A percentile compares a stretch with the other conserved stretches of the same genome.
phyloP scores from a whole-genome alignment of 2,113 vertebrate genomes.

The Chaetops frenatus region DNA sequence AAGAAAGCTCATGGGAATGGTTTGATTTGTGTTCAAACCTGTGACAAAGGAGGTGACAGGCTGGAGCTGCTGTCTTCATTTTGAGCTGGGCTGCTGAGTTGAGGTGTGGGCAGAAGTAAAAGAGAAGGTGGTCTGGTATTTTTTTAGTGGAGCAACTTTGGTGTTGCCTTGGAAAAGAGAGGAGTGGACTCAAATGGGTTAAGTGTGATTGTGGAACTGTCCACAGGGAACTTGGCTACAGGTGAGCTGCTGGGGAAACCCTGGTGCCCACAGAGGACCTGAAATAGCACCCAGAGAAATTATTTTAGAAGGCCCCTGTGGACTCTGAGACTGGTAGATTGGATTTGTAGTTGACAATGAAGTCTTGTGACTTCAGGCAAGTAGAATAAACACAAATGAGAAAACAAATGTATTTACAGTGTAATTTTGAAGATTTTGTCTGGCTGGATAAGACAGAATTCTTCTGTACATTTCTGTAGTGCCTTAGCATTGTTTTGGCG shows the following conservation, averaged over 20 bases:
- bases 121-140: not conserved
- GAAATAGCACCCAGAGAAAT: not conserved
- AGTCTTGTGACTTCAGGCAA: not conserved
- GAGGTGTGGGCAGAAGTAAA: not conserved
- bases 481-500: not conserved
- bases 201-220: not conserved
- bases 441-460: not conserved
- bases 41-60: fast-evolving
- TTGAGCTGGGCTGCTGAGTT: not conserved
- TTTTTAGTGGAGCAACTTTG: not conserved
- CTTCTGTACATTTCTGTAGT: not conserved
- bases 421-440: not conserved
- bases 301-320: not conserved
- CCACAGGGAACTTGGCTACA: not conserved
- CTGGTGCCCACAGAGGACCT: not conserved
- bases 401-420: not conserved
- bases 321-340: not conserved
- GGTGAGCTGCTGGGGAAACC: not conserved
- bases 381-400: not conserved
- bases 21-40: not conserved
- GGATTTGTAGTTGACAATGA: not conserved
- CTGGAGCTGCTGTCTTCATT: not conserved
- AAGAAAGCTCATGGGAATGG: slow-evolving; percentile 11
- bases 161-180: not conserved
- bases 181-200: not conserved